Conservation (phyloP, 2,888 invertebrate genomes). For the Drosophila falleni region DNA sequence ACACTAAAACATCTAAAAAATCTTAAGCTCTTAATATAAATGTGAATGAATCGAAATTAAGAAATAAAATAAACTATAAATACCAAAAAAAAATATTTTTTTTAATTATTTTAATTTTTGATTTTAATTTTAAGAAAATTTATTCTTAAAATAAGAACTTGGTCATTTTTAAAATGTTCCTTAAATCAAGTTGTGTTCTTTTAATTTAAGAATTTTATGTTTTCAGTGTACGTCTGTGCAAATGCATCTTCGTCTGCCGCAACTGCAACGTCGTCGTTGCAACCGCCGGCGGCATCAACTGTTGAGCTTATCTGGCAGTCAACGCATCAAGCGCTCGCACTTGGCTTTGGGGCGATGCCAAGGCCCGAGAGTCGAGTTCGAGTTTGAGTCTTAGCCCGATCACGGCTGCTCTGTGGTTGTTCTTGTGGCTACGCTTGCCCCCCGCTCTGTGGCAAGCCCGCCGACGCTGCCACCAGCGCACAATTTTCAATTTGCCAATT, state of each 20-base stretch:
- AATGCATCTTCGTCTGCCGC: slow-evolving; percentile 32
- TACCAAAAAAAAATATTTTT: too few species aligned
- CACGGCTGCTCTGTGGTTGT: slow-evolving; percentile 32
- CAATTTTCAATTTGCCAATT: slow-evolving; percentile 83
- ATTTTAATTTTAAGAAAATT: too few species aligned
- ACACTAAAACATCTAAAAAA: too few species aligned
- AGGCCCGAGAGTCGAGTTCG: slow-evolving; percentile 30
- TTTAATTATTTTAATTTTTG: too few species aligned
- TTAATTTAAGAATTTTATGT: too few species aligned
- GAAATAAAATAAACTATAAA: too few species aligned
- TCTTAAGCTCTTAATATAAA: too few species aligned
- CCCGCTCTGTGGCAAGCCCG: slow-evolving; percentile 1
- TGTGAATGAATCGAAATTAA: too few species aligned
- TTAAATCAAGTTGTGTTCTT: too few species aligned
- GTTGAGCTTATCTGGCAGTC: slow-evolving; percentile 68
- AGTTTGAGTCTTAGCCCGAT: slow-evolving; percentile 11
- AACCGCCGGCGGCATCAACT: slow-evolving; percentile 21
- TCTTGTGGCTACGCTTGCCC: slow-evolving; percentile 2
- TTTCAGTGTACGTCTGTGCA: slow-evolving; percentile 72
- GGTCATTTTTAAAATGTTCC: too few species aligned
- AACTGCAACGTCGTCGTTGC: slow-evolving; percentile 12
- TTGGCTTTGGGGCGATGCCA: slow-evolving; percentile 63
- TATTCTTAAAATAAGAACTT: too few species aligned
- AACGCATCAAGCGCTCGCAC: slow-evolving; percentile 59
- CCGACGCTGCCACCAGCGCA: slow-evolving; percentile 53